Base-by-base conservation (phyloP, 2,113 vertebrate genomes). In the Nothobranchius kuhntae region DNA sequence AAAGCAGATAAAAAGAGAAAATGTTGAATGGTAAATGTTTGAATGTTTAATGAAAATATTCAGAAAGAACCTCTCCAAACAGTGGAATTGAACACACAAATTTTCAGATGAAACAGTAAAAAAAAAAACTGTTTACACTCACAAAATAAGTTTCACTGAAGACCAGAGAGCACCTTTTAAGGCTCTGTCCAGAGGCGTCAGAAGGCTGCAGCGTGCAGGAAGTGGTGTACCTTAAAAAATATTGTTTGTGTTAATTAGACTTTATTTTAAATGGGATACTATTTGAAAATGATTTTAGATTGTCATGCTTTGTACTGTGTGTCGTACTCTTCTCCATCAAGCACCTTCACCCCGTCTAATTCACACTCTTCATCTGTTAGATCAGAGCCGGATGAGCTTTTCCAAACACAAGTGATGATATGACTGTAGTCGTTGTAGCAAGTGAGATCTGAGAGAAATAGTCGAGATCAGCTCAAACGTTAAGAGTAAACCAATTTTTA, bases 351-450 rank as follows among this genome's bases (percentile, higher is more conserved):
- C 61, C 30, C 30, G 30, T 30, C 0, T 21, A 88, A 3, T 0
- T 1, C 63, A 75, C 89, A 91, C 9, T 0, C 7, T 0, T 9
- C 3, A 2, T 59, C 61, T 0, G 2, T 2, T 17, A 3, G 4
- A 4, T 56, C 17, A 0, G 42, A 6, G 12, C 14, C 0, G 0
- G n/a, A 0, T 10, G 8, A 7, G 57, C 53, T 59, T 62, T 77
- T 73, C 88, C 83, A 89, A 38, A 26, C 9, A 44, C 90, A 91
- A 0, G 50, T 75, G 46, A 90, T 80, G 51, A 0, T 71, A 0
- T 0, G 1, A 4, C 40, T 54, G 52, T 6, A 86, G 83, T 91
- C 86, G 26, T 2, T 86, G 60, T 48, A 4, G 65, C 89, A 91
- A 21, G 13, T 38, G 9, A 89, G 69, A 58, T 53, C 86, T 87